A percentile compares a stretch with the other conserved stretches of the same genome.
phyloP scores from a whole-genome alignment of 2,888 invertebrate genomes.

The Polia nebulosa region DNA sequence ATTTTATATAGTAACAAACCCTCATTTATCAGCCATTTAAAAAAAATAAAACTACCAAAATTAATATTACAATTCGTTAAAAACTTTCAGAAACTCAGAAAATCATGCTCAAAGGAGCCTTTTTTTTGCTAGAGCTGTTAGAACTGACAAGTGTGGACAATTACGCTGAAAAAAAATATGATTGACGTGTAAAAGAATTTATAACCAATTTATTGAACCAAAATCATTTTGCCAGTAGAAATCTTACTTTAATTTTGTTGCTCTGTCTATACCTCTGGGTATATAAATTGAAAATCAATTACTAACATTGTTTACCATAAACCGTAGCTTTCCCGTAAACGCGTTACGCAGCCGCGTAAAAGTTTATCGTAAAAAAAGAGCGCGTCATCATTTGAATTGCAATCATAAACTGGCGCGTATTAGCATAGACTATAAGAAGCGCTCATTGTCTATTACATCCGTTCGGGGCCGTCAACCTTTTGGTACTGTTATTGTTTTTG shows the following conservation, averaged over 20 bases:
- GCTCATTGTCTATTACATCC: conserved; percentile 70
- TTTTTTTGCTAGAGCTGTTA: no score
- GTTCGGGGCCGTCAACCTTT: conserved; percentile 72
- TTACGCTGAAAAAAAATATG: no score
- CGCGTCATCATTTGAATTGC: conserved; percentile 73
- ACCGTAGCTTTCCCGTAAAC: conserved; percentile 57
- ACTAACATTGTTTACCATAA: conserved; percentile 27
- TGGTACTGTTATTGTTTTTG: conserved; percentile 59
- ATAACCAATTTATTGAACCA: no score
- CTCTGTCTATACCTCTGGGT: neutral
- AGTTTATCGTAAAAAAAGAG: conserved; percentile 63
- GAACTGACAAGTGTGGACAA: no score
- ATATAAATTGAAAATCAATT: neutral
- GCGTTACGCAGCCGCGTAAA: conserved; percentile 63
- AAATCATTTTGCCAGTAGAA: no score
- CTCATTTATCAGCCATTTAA: no score
- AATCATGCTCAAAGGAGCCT: no score
- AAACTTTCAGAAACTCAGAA: no score
- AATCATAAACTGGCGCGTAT: conserved; percentile 72
- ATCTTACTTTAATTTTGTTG: neutral
- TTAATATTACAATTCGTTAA: no score
- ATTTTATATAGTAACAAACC: no score
- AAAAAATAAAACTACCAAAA: no score
- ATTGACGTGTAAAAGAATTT: no score
- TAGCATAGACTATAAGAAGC: conserved; percentile 76